Base-by-base conservation (phyloP, 1,140 invertebrate genomes). In the Macrobrachium rosenbergii region DNA sequence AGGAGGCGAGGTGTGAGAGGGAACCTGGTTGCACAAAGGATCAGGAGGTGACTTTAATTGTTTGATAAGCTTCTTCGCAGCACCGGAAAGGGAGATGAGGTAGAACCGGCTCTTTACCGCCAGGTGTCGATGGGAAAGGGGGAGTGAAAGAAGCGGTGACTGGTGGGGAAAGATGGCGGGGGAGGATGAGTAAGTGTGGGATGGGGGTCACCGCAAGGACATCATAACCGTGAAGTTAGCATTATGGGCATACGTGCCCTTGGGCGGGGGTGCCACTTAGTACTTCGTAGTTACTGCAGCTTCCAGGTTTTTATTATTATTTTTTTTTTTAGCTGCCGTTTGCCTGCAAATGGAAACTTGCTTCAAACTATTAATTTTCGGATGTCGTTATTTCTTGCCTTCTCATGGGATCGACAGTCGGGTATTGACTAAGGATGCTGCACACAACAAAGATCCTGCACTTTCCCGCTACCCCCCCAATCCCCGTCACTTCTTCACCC, bases 81-180 rank as follows among this genome's bases (percentile, higher is more conserved):
- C 81, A 59, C 81, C 81, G 81, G 81, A 82, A 82, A 72, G 58
- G 67, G 81, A 82, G 81, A 82, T 73, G 81, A 82, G 81, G 52
- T 59, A 37, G 75, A 58, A 77, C 8, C 19, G 69, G 12, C 16
- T 59, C 45, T 43, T 59, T 77, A 59, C 17, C 72, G 72, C 43
- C 72, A 76, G 82, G 82, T 83, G 82, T 76, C 72, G 19, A 19
- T 16, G 72, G 19, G 58, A n/a, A 58, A 37, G 69, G 16, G 52
- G 43, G 23, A 37, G 69, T 14, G 69, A 8, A 7, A 75, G 81
- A 19, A 37, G 58, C n/a, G 23, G 64, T 52, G 52, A 52, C 37
- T 37, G 59, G 19, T 52, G 60, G 60, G 52, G 62, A 60, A 60
- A 80, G 78, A 60, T 23, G 78, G 16, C 21, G 58, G 59, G 60